Evolutionary conservation across 1,140 invertebrate genomes (phyloP).

Genomic region (Chymomyza costata): DNA sequence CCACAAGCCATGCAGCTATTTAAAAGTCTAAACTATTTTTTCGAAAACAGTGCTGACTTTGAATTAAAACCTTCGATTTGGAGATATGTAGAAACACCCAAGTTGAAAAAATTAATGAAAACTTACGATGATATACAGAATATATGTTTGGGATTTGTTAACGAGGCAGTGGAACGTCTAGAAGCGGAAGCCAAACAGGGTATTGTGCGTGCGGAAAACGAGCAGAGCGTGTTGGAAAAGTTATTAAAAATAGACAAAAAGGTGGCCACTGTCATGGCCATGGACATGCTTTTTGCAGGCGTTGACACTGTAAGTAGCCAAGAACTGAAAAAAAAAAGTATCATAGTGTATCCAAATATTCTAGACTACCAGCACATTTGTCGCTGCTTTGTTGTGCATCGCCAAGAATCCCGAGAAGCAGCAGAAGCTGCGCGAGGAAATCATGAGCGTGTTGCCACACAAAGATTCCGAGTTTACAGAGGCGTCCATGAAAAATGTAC

Average conservation of each 20-base stretch:
- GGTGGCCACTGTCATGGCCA: constrained; percentile 80
- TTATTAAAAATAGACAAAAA: constrained; percentile 78
- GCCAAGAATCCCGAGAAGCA: constrained; percentile 84
- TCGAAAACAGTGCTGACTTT: constrained; percentile 78
- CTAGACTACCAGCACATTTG: constrained; percentile 38
- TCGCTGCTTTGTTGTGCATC: constrained; percentile 64
- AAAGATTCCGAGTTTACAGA: constrained; percentile 76
- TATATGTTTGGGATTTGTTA: constrained; percentile 10
- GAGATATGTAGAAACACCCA: constrained; percentile 78
- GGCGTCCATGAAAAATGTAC: constrained; percentile 77
- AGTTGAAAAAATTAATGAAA: constrained; percentile 77
- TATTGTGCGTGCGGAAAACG: constrained; percentile 36
- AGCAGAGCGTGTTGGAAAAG: constrained; percentile 78
- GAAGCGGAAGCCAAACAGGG: constrained; percentile 18
- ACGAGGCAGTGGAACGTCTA: constrained; percentile 53
- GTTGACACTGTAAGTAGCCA: constrained; percentile 81
- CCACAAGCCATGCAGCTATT: constrained; percentile 78
- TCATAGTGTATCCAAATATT: background rate
- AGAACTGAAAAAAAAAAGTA: background rate
- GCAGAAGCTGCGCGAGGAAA: constrained; percentile 81
- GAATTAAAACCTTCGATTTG: constrained; percentile 80
- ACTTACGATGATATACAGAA: constrained; percentile 7
- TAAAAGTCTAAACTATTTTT: constrained; percentile 78
- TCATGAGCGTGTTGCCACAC: constrained; percentile 76
- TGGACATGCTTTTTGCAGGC: constrained; percentile 84